These are phyloP conservation scores for Craseonycteris thonglongyai DNA, from an alignment of 2,113 vertebrate genomes.

Conservation along the genomic window DNA sequence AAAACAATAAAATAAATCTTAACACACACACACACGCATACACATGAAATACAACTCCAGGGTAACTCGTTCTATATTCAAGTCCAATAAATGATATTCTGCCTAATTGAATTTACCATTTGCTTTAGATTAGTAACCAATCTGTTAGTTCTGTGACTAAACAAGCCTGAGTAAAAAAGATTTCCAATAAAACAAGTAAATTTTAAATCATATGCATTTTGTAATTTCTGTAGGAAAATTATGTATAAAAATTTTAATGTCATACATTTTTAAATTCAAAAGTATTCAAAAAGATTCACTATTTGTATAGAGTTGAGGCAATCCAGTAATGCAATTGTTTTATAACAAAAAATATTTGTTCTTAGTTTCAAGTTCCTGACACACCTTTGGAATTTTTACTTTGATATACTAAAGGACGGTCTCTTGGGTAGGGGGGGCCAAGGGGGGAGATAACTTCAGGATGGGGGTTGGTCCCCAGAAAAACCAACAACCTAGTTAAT, in stretches of 20 bases:
- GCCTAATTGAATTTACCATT: conserved; percentile 2
- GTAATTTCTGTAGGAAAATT: conserved; percentile 23
- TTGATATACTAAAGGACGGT: background rate
- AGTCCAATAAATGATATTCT: conserved; percentile 18
- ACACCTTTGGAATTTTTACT: background rate
- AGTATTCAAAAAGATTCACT: background rate
- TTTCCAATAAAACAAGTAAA: background rate
- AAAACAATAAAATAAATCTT: too few relatives aligned
- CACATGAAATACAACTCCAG: background rate
- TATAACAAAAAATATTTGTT: conserved; percentile 13
- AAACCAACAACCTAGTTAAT: background rate
- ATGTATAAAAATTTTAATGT: background rate
- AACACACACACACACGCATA: too few relatives aligned
- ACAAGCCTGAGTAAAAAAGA: background rate
- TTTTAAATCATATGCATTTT: background rate
- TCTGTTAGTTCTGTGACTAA: background rate
- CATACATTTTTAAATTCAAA: background rate
- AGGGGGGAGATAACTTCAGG: background rate
- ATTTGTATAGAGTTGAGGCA: background rate
- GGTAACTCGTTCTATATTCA: background rate
- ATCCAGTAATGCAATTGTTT: background rate
- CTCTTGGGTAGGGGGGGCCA: background rate
- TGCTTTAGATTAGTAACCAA: conserved; percentile 21
- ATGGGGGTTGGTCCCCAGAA: background rate
- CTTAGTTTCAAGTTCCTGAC: background rate